Percentiles rank a stretch among this genome's conserved stretches.
These are phyloP conservation scores for Melitaea athalia DNA, from an alignment of 2,888 invertebrate genomes.

Conservation along the genomic window DNA sequence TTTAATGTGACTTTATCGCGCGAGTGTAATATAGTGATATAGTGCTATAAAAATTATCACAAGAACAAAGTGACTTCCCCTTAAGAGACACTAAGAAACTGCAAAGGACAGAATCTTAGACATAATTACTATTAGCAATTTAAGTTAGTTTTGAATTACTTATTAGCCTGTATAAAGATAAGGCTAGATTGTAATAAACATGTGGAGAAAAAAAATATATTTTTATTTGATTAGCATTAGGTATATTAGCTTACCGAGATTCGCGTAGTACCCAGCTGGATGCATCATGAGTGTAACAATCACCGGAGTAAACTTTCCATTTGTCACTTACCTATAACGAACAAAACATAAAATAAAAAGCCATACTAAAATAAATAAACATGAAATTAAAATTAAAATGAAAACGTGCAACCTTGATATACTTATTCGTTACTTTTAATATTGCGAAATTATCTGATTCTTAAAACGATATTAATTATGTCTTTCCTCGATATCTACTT, in stretches of 20 bases:
- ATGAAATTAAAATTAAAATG: slow-evolving; percentile 6
- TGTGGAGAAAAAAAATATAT: too few species aligned
- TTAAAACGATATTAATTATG: slow-evolving; percentile 1
- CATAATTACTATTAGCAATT: too few species aligned
- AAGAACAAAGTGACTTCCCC: too few species aligned
- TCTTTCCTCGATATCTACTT: not conserved
- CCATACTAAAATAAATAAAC: slow-evolving; percentile 17
- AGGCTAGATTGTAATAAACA: too few species aligned
- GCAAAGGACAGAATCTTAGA: too few species aligned
- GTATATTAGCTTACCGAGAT: slow-evolving; percentile 70
- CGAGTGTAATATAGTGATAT: too few species aligned
- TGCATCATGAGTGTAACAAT: slow-evolving; percentile 74
- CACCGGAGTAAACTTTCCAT: slow-evolving; percentile 74
- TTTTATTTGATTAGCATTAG: slow-evolving; percentile 1
- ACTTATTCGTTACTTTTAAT: not conserved
- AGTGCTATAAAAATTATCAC: too few species aligned
- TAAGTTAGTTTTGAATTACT: too few species aligned
- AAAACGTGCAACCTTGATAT: not conserved
- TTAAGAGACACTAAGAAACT: too few species aligned
- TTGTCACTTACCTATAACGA: slow-evolving; percentile 81
- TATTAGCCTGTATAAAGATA: too few species aligned
- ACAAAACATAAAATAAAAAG: slow-evolving; percentile 41
- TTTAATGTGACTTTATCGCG: too few species aligned
- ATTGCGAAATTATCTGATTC: slow-evolving; percentile 2
- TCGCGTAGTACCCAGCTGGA: slow-evolving; percentile 80